A percentile compares a stretch with the other conserved stretches of the same genome.
These are phyloP conservation scores for Neosilurus mollespiculum DNA, from an alignment of 2,797 vertebrate genomes.

Conservation along the genomic window DNA sequence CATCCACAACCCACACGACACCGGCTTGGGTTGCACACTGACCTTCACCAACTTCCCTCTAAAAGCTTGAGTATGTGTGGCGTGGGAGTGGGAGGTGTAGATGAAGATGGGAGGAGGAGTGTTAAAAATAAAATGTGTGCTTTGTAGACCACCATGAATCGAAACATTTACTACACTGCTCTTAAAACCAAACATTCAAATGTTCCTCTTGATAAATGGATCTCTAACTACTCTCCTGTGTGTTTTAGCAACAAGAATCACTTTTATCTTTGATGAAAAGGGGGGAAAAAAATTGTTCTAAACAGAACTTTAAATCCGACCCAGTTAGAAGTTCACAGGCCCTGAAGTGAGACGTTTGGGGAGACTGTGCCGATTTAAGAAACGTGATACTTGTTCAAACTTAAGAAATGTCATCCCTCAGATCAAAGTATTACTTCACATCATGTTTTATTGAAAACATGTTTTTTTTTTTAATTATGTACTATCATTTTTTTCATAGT, in stretches of 20 bases:
- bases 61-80: neutral
- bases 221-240: neutral
- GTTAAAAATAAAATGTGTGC: neutral
- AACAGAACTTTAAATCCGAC: neutral
- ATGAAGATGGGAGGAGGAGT: neutral
- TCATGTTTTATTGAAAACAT: neutral
- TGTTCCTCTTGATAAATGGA: neutral
- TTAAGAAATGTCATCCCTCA: neutral
- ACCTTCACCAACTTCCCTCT: neutral
- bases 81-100: neutral
- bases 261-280: neutral
- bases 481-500: neutral
- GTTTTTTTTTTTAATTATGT: neutral
- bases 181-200: neutral
- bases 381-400: constrained; percentile 1
- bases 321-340: neutral
- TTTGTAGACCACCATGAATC: constrained; percentile 9
- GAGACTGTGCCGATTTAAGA: neutral
- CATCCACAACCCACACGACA: neutral
- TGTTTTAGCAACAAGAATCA: neutral
- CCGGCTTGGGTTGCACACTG: neutral
- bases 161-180: neutral
- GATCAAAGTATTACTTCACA: neutral
- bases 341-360: neutral
- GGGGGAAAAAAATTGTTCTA: neutral